Conservation (phyloP, 2,113 vertebrate species). For the Hydrolagus affinis region DNA sequence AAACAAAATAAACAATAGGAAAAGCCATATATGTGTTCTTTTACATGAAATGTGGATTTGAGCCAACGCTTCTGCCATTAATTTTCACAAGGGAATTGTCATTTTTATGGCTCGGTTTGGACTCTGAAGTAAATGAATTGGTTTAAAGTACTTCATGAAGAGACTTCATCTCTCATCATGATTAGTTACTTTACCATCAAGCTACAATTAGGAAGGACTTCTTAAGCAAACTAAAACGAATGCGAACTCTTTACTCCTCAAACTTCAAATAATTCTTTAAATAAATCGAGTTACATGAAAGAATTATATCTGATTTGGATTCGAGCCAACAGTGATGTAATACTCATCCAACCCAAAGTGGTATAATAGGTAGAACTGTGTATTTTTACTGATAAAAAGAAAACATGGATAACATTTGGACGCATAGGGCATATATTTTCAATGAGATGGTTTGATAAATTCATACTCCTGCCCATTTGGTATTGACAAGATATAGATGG, state of each 20-base stretch:
- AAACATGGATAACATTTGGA: neutral
- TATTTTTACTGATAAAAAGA: neutral
- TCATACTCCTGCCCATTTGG: neutral
- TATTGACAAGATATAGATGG: neutral
- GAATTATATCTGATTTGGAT: slow-evolving; percentile 5
- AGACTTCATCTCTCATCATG: neutral
- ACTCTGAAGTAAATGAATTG: neutral
- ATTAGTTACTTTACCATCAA: neutral
- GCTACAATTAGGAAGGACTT: neutral
- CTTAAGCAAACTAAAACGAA: neutral
- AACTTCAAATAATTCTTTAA: neutral
- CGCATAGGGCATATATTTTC: neutral
- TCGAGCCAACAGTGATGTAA: neutral
- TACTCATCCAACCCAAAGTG: neutral
- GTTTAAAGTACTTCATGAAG: neutral
- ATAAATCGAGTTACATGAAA: neutral
- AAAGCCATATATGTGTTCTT: too few relatives aligned
- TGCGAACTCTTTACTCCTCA: neutral
- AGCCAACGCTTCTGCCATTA: neutral
- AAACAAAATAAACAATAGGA: too few relatives aligned
- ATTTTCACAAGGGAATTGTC: neutral
- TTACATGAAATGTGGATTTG: too few relatives aligned
- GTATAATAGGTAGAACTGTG: neutral
- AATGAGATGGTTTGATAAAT: neutral
- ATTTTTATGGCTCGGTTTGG: neutral